Evolutionary conservation across 2,888 invertebrate genomes (phyloP).

Genomic region (Mythimna lalbum): DNA sequence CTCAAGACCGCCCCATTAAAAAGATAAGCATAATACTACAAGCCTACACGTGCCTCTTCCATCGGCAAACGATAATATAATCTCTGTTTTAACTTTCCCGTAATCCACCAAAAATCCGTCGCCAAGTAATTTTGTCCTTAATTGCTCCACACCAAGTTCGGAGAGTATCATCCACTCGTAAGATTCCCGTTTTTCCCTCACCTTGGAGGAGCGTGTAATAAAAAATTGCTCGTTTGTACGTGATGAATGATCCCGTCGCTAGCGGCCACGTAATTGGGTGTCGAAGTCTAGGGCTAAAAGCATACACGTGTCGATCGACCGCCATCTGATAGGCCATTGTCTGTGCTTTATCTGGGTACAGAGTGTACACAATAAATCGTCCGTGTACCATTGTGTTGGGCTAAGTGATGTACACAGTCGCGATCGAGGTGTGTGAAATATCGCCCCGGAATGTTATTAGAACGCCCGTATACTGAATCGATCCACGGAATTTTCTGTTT

Average conservation of each 20-base stretch:
- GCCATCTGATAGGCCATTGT: slow-evolving; percentile 87
- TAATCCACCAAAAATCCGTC: slow-evolving; percentile 71
- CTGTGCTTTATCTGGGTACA: slow-evolving; percentile 84
- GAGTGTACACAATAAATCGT: slow-evolving; percentile 87
- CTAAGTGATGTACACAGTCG: slow-evolving; percentile 75
- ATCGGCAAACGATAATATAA: slow-evolving; percentile 59
- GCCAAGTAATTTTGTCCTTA: slow-evolving; percentile 74
- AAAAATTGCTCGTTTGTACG: slow-evolving; percentile 84
- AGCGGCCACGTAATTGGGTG: slow-evolving; percentile 86
- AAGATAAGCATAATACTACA: slow-evolving; percentile 19
- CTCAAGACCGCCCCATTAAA: neutral
- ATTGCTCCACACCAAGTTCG: slow-evolving; percentile 74
- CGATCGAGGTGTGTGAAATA: slow-evolving; percentile 80
- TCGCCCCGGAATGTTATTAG: slow-evolving; percentile 87
- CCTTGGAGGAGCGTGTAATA: slow-evolving; percentile 69
- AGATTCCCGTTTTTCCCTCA: slow-evolving; percentile 72
- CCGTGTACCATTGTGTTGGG: slow-evolving; percentile 81
- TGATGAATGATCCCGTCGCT: slow-evolving; percentile 84
- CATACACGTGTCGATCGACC: slow-evolving; percentile 87
- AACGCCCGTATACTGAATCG: slow-evolving; percentile 82
- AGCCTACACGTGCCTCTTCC: slow-evolving; percentile 15
- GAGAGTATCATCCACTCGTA: slow-evolving; percentile 74
- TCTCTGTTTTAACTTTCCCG: slow-evolving; percentile 63
- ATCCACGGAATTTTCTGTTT: slow-evolving; percentile 77
- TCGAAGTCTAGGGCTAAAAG: slow-evolving; percentile 88